A percentile compares a stretch with the other conserved stretches of the same genome.
Evolutionary conservation across 1,140 invertebrate species (phyloP).

Genomic region (Caenorhabditis inopinata): DNA sequence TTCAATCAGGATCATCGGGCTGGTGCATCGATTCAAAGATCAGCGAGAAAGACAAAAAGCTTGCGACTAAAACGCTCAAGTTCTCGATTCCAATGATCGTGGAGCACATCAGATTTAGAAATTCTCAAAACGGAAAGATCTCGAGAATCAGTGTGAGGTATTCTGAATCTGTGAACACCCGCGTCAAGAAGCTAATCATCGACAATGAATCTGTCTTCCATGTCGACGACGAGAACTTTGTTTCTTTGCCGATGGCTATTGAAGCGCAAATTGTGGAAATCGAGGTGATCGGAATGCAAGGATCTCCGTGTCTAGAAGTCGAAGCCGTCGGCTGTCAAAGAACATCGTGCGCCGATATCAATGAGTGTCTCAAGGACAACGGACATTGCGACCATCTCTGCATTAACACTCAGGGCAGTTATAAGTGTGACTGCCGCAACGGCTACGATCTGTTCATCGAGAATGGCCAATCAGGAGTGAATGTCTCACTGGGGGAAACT

Average conservation of each 20-base stretch:
- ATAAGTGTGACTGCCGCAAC: slow-evolving; percentile 68
- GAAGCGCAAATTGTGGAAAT: slow-evolving; percentile 82
- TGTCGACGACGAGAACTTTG: slow-evolving; percentile 75
- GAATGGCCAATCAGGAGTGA: slow-evolving; percentile 88
- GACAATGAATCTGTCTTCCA: slow-evolving; percentile 3
- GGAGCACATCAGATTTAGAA: slow-evolving; percentile 48
- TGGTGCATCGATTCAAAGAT: not conserved
- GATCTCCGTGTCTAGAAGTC: slow-evolving; percentile 76
- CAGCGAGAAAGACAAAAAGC: not conserved
- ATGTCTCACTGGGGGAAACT: slow-evolving; percentile 79
- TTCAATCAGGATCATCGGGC: not conserved
- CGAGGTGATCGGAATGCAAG: slow-evolving; percentile 88
- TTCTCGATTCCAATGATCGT: slow-evolving; percentile 58
- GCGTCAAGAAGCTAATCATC: not conserved
- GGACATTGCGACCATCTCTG: slow-evolving; percentile 79
- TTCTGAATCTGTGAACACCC: not conserved
- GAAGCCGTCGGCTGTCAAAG: slow-evolving; percentile 36
- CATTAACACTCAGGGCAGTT: slow-evolving; percentile 76
- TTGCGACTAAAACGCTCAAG: not conserved
- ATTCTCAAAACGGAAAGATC: not conserved
- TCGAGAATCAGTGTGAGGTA: not conserved
- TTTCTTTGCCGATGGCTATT: slow-evolving; percentile 82
- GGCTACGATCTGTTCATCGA: slow-evolving; percentile 85
- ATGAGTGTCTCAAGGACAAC: slow-evolving; percentile 84
- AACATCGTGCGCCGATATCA: slow-evolving; percentile 70